Evolutionary conservation across 1,140 invertebrate genomes (phyloP).

Genomic region (Protaetia brevitarsis): DNA sequence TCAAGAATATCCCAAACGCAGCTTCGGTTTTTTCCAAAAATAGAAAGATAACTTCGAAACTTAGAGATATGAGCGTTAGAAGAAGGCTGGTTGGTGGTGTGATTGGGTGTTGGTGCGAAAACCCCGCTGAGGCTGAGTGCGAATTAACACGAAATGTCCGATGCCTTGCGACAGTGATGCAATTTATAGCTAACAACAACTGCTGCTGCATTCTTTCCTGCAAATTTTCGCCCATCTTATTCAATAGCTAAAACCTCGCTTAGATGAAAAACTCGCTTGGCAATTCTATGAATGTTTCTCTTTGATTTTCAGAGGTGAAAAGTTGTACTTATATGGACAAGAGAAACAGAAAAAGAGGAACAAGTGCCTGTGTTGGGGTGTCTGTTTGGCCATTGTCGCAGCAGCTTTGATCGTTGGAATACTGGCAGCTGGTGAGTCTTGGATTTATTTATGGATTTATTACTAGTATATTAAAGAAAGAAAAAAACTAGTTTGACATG

Average conservation of each 20-base stretch:
- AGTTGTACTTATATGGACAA: conserved; percentile 79
- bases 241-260: not conserved
- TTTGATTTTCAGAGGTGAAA: conserved; percentile 68
- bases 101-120: conserved; percentile 38
- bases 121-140: conserved; percentile 17
- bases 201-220: not conserved
- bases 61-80: not conserved
- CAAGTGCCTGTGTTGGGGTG: conserved; percentile 64
- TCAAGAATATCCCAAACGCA: too few species aligned
- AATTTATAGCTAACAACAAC: not conserved
- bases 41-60: not conserved
- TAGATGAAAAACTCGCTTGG: not conserved
- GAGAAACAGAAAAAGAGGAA: conserved; percentile 63
- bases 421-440: conserved; percentile 64
- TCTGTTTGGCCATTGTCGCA: conserved; percentile 58
- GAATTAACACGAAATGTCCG: conserved; percentile 20
- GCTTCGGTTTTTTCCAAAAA: not conserved
- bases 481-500: too few species aligned
- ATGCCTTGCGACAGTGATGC: not conserved
- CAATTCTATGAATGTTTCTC: not conserved
- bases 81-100: conserved; percentile 32
- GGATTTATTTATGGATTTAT: not conserved
- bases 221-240: not conserved
- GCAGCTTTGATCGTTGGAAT: conserved; percentile 67
- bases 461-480: too few species aligned